Evolutionary conservation across 2,113 vertebrate genomes (phyloP), one percentile per base, ranked within the genome.

Genomic region (Crocuta crocuta): DNA sequence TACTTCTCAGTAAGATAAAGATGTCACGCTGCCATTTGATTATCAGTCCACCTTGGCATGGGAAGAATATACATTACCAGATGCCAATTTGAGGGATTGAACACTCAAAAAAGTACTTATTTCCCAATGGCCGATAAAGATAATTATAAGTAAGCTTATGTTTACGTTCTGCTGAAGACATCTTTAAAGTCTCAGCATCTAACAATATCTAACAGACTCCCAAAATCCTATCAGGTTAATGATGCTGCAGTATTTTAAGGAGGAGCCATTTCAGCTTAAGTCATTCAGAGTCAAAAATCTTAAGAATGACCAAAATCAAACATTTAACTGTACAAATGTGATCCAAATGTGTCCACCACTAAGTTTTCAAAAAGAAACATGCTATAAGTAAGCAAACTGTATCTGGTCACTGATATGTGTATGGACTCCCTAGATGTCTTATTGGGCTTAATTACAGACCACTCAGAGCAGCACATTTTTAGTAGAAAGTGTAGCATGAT

Each of bases 251-350:
- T 58, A 74, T 58, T 43, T 66, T 74, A 26, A 70, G 80, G 80
- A 92, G 97, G 78, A 98, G 95, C 83, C 97, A 84, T 35, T 92
- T 98, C 35, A 98, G 82, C n/a, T 71, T 81, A 96, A 97, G 96
- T 93, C 96, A 98, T 93, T 96, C 70, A 95, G 68, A 98, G 89
- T 91, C 97, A 97, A 35, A 39, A 94, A 95, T 96, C 88, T 98
- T 95, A 98, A 99, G 98, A 98, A 70, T 98, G 98, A 99, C 98
- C 98, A 98, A 99, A 99, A 98, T 98, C 98, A 99, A 99, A 98
- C 98, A 99, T 99, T 98, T 98, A 99, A 99, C 97, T 98, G 98
- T 98, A 98, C 99, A 99, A 99, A 98, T 99, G 98, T 99, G 98
- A 98, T 98, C 98, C 98, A 98, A 99, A 98, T 98, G 82, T 96